phyloP scores from a whole-genome alignment of 1,140 invertebrate genomes.

The Neodiprion pinetum region DNA sequence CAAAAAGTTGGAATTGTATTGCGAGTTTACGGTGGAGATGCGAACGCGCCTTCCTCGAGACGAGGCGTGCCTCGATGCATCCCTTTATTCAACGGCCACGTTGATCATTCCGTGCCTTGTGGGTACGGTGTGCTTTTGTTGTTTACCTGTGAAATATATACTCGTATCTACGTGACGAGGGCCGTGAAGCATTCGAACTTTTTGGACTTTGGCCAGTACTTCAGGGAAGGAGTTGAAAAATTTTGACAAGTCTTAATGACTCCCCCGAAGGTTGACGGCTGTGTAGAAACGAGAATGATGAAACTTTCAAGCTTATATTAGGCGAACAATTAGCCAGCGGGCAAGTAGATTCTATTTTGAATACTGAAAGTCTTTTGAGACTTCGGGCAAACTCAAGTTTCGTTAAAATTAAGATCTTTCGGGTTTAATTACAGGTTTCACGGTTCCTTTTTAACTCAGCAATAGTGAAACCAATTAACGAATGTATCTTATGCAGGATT shows the following conservation, averaged over 20 bases:
- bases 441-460: not conserved
- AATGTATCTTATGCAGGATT: not conserved
- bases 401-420: not conserved
- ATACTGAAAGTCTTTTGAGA: not conserved
- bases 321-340: not conserved
- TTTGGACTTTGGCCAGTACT: not conserved
- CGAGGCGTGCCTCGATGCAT: not conserved
- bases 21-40: not conserved
- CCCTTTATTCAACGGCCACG: conserved; percentile 9
- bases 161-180: too few species aligned
- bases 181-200: not conserved
- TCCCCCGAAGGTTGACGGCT: not conserved
- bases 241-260: not conserved
- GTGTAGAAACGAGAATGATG: not conserved
- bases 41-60: not conserved
- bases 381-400: not conserved
- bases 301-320: not conserved
- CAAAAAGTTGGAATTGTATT: conserved; percentile 13
- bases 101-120: not conserved
- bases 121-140: not conserved
- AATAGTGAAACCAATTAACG: not conserved
- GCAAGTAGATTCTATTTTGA: not conserved
- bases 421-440: not conserved
- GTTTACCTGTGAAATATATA: too few species aligned
- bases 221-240: not conserved